These are phyloP conservation scores for Geotrupes spiniger DNA, from an alignment of 2,888 invertebrate species.

Conservation along the genomic window DNA sequence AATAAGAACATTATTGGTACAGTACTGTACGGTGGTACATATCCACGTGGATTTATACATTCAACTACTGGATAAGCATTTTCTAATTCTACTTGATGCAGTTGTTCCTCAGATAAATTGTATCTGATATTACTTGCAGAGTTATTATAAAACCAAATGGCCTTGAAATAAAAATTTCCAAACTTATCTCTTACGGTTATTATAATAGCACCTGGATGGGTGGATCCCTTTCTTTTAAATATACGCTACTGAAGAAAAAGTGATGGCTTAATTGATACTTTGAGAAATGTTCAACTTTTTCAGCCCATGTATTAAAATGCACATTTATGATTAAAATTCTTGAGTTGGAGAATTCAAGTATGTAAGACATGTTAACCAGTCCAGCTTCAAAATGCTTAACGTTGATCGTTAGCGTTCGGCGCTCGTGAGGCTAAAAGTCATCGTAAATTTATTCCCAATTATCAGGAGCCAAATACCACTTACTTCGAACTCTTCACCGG, in stretches of 20 bases:
- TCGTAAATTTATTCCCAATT: neutral
- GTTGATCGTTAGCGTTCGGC: constrained; percentile 38
- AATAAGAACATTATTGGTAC: constrained; percentile 47
- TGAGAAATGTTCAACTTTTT: constrained; percentile 28
- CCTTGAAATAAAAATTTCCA: constrained; percentile 30
- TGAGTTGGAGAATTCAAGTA: constrained; percentile 41
- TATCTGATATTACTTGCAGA: constrained; percentile 37
- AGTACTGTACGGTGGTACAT: constrained; percentile 33
- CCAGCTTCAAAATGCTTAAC: constrained; percentile 40
- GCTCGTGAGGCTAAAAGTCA: constrained; percentile 30
- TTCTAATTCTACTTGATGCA: too few species aligned
- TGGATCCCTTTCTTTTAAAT: constrained; percentile 41
- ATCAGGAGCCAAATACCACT: too few species aligned
- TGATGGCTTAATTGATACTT: constrained; percentile 25
- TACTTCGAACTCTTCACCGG: constrained; percentile 39
- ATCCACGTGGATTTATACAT: constrained; percentile 42
- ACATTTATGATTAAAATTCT: constrained; percentile 42
- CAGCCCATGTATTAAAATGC: constrained; percentile 32
- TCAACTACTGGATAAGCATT: constrained; percentile 42
- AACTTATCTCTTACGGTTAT: too few species aligned
- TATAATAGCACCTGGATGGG: constrained; percentile 8
- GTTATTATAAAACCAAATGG: constrained; percentile 49
- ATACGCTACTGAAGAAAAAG: constrained; percentile 36
- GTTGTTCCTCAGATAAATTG: constrained; percentile 29
- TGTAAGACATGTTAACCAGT: constrained; percentile 41